Percentiles rank a stretch among this genome's conserved stretches.
Evolutionary conservation across 2,797 vertebrate genomes (phyloP).

Genomic region (Lindbergichthys nudifrons): DNA sequence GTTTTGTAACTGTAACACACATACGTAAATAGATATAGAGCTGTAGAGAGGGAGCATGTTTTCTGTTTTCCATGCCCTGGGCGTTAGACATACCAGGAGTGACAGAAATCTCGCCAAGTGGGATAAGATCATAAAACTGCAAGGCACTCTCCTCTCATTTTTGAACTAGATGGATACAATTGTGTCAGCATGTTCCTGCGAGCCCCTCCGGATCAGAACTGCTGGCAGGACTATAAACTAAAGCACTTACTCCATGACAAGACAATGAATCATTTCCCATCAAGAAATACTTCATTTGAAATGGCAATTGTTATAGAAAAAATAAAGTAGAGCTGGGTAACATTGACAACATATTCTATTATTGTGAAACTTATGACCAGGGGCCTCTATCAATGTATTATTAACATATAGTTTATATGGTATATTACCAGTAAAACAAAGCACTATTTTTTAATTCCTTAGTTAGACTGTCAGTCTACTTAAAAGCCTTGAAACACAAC

Average conservation of each 20-base stretch:
- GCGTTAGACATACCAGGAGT: conserved; percentile 79
- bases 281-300: conserved; percentile 51
- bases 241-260: conserved; percentile 66
- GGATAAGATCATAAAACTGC: conserved; percentile 84
- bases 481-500: not conserved
- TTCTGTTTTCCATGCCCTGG: conserved; percentile 76
- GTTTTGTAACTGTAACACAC: conserved; percentile 53
- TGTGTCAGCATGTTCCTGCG: conserved; percentile 82
- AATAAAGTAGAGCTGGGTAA: conserved; percentile 29
- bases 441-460: not conserved
- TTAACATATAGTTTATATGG: too few relatives aligned
- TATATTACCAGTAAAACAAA: not conserved
- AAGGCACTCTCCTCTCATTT: conserved; percentile 83
- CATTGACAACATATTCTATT: conserved; percentile 2
- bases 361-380: conserved; percentile 8
- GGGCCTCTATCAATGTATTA: not conserved
- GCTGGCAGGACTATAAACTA: conserved; percentile 76
- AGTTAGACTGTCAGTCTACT: not conserved
- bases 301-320: conserved; percentile 26
- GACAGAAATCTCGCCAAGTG: conserved; percentile 82
- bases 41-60: conserved; percentile 48
- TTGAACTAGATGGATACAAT: conserved; percentile 85
- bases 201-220: conserved; percentile 76
- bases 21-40: conserved; percentile 23
- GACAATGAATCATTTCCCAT: conserved; percentile 60